Base-by-base conservation (phyloP, 2,113 vertebrate species). In the Ictalurus punctatus region DNA sequence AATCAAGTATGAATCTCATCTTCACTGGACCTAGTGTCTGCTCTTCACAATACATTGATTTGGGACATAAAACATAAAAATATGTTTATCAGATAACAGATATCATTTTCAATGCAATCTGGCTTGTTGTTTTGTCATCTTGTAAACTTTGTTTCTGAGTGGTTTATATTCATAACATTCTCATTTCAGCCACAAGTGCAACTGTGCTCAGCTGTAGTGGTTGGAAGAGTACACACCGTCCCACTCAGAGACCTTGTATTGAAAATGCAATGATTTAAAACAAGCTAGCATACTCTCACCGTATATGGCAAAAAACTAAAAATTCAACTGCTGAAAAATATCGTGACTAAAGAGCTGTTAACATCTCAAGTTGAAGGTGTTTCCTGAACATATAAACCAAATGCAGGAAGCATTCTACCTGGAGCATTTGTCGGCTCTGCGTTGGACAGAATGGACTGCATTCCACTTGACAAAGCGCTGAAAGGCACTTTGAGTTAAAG, bases 391-490 rank as follows among this genome's bases (percentile, higher is more conserved):
- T 30, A 73, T 19, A 59, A 44, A 56, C 34, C 44, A 48, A 48
- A 48, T 48, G 44, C 44, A 48, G 44, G 44, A 48, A 48, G 44
- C 44, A 48, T 48, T 48, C 69, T 52, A 76, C 87, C 81, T 88
- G 52, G 14, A 76, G 82, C 9, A 23, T 84, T 65, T 88, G 54
- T 84, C 58, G 5, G 37, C 71, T 63, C 40, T 34, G 21, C 4
- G 21, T 54, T 14, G 34, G 56, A 34, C 6, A 54, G 67, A 76
- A 59, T 76, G 56, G 69, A 84, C 82, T 84, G 81, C 56, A 65
- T 83, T 84, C 52, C 69, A 27, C 78, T 83, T 71, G 61, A 56
- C 48, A 58, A 71, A 83, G 65, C 48, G 52, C 65, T 30, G 65
- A 83, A 83, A 69, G 13, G 58, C 58, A 27, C 81, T 44, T 27